These are phyloP conservation scores for Eilema depressum DNA, from an alignment of 2,888 invertebrate genomes.

Conservation along the genomic window DNA sequence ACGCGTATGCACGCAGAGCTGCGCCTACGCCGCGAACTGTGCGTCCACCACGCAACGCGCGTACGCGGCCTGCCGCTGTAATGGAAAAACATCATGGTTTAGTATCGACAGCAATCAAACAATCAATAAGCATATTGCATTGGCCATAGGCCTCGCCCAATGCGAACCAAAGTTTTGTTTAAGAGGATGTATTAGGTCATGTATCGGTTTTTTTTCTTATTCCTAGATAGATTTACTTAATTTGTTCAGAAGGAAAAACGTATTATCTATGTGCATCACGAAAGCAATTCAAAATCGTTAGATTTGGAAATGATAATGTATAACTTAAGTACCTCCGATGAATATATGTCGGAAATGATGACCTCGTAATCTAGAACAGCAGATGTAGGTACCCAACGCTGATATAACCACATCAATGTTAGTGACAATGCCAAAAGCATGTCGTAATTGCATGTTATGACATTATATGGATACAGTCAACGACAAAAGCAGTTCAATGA, in stretches of 20 bases:
- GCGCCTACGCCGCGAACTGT: slow-evolving; percentile 88
- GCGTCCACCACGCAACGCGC: slow-evolving; percentile 88
- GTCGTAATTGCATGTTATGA: neutral
- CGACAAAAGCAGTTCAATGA: too few species aligned
- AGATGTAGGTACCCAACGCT: neutral
- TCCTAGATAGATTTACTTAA: neutral
- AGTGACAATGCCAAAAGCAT: neutral
- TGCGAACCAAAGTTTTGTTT: too few species aligned
- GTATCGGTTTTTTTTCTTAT: too few species aligned
- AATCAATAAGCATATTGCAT: too few species aligned
- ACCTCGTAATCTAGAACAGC: slow-evolving; percentile 36
- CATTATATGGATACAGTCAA: neutral
- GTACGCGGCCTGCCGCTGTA: slow-evolving; percentile 92
- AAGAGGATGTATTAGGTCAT: neutral
- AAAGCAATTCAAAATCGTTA: too few species aligned
- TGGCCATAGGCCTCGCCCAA: too few species aligned
- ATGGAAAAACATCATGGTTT: neutral
- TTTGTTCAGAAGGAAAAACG: too few species aligned
- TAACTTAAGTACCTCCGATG: slow-evolving; percentile 19
- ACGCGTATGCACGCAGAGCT: slow-evolving; percentile 91
- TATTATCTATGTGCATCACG: too few species aligned
- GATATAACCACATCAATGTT: neutral
- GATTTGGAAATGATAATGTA: neutral
- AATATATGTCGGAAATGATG: slow-evolving; percentile 34
- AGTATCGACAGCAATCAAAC: neutral